Percentiles rank a stretch among this genome's conserved stretches.
phyloP scores from a whole-genome alignment of 2,888 invertebrate species.

The Crematogaster levior region DNA sequence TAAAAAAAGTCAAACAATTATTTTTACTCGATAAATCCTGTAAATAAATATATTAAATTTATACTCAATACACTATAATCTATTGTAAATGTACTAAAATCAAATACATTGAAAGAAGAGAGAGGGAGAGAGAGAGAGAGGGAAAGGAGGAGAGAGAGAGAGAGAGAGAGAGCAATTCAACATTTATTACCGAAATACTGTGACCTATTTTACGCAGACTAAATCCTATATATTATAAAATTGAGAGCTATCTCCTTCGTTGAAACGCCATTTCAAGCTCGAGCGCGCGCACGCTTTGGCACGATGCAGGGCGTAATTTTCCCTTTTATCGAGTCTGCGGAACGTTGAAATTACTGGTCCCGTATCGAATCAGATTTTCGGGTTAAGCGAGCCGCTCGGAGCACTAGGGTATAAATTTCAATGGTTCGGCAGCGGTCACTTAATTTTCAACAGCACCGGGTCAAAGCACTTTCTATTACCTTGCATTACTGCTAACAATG shows the following conservation, averaged over 20 bases:
- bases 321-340: conserved; percentile 47
- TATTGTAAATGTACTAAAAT: background rate
- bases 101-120: background rate
- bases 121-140: background rate
- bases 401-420: conserved; percentile 66
- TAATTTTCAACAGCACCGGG: conserved; percentile 65
- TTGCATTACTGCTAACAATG: conserved; percentile 71
- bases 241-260: conserved; percentile 8
- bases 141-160: background rate
- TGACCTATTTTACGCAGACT: background rate
- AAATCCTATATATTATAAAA: conserved; percentile 27
- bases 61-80: no score
- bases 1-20: background rate
- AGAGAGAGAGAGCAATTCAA: background rate
- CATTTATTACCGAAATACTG: background rate
- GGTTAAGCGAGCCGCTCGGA: conserved; percentile 34
- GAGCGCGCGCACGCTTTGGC: conserved; percentile 35
- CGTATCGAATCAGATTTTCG: conserved; percentile 53
- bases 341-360: conserved; percentile 47
- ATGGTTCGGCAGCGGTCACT: conserved; percentile 66
- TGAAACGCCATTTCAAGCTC: conserved; percentile 41
- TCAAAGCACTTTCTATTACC: conserved; percentile 73
- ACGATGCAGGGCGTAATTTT: conserved; percentile 42
- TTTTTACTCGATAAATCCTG: background rate
- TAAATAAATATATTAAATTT: background rate